Base-by-base conservation (phyloP, 2,113 vertebrate species). In the Tachysurus vachellii region DNA sequence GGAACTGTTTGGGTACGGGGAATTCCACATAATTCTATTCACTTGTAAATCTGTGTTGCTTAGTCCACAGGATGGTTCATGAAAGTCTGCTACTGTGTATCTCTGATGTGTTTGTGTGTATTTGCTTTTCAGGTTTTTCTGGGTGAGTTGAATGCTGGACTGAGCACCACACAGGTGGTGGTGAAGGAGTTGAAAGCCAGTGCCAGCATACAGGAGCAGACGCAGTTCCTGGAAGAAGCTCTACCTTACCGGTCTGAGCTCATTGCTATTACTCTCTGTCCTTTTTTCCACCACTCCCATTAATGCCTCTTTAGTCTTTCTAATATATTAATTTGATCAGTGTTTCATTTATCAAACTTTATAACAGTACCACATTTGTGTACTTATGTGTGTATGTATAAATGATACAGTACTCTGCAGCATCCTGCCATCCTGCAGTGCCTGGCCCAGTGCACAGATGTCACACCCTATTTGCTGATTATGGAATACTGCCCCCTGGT, bases 401-500 rank as follows among this genome's bases (percentile, higher is more conserved):
- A 77, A 9, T 82, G 80, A 64, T 89, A n/a, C 89, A 98, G 98
- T 89, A 95, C 95, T 50, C 95, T 99, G 83, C 97, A 98, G 94
- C 97, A 99, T 92, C 94, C 95, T 82, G 97, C 97, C 89, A 96
- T 99, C 89, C 95, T 99, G 90, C 97, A 97, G 92, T 99, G 97
- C 93, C 94, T 99, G 93, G 96, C 97, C 64, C 98, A 99, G 93
- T 99, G 97, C 1, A 94, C 96, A 0, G 98, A 99, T 94, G 96
- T 97, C 93, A 98, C 97, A 4, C 98, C 98, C 0, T 99, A 98
- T 94, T 95, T 99, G 93, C 95, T 99, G 93, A 96, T 99, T 91
- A 98, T 99, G 98, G 98, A 99, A 92, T 97, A 97, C 94, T 99
- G 98, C 92, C 96, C 97, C 0, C 93, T 99, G 97, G 98, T 99